Conservation (phyloP, 2,797 vertebrate species). For the Oceanodroma leucorhoa region DNA sequence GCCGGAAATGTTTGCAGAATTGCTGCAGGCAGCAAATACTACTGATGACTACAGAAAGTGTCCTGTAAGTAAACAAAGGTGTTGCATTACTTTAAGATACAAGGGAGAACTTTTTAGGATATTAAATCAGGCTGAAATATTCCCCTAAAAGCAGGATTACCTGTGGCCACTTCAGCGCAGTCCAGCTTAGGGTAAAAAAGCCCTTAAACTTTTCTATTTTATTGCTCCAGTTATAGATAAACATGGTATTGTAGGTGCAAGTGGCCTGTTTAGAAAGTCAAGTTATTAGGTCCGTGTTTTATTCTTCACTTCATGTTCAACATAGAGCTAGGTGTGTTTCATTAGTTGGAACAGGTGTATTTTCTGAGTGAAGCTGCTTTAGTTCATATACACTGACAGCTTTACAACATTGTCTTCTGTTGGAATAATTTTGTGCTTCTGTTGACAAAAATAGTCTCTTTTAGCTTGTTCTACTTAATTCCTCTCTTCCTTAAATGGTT, state of each 20-base stretch:
- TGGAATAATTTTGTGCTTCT: neutral
- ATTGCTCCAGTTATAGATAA: neutral
- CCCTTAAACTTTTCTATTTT: neutral
- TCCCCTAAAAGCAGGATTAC: neutral
- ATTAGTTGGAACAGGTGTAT: neutral
- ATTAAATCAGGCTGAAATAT: neutral
- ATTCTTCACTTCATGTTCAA: neutral
- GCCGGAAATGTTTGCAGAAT: slow-evolving; percentile 91
- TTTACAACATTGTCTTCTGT: neutral
- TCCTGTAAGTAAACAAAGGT: slow-evolving; percentile 82
- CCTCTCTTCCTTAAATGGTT: neutral
- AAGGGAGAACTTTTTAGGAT: neutral
- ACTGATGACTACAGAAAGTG: slow-evolving; percentile 93
- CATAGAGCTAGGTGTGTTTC: neutral
- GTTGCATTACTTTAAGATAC: neutral
- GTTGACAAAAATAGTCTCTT: neutral
- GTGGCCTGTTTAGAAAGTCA: neutral
- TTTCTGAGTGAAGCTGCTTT: neutral
- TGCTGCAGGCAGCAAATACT: slow-evolving; percentile 91
- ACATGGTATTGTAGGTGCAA: neutral
- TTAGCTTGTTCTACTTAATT: neutral
- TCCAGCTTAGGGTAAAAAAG: neutral
- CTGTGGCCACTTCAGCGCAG: neutral
- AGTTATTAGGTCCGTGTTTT: neutral
- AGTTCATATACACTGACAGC: neutral